Conservation (phyloP, 2,113 vertebrate genomes). For the Casuarius casuarius region DNA sequence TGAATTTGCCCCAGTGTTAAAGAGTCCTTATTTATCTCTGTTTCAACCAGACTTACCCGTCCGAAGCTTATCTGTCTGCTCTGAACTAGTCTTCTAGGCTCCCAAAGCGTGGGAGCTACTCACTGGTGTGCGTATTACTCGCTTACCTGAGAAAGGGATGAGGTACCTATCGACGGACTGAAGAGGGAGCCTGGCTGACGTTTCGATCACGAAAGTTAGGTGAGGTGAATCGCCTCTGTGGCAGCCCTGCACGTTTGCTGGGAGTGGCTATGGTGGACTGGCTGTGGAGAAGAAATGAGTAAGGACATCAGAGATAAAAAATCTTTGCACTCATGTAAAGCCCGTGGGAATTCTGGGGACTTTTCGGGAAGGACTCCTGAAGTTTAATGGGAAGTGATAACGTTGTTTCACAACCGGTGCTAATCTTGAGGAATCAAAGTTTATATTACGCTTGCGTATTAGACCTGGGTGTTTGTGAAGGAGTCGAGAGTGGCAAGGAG, state of each 20-base stretch:
- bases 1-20: background rate
- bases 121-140: too few relatives aligned
- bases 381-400: slow-evolving; percentile 40
- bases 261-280: background rate
- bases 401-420: slow-evolving; percentile 54
- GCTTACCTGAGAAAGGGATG: too few relatives aligned
- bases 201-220: background rate
- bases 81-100: too few relatives aligned
- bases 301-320: background rate
- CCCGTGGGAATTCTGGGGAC: slow-evolving; percentile 42
- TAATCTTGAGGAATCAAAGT: slow-evolving; percentile 58
- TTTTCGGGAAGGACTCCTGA: slow-evolving; percentile 54
- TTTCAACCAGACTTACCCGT: background rate
- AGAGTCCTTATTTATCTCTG: background rate
- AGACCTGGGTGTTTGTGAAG: slow-evolving; percentile 46
- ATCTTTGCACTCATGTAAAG: background rate
- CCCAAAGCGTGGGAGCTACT: too few relatives aligned
- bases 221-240: background rate
- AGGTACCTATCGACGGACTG: too few relatives aligned
- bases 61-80: background rate
- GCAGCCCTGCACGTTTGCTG: background rate
- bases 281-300: background rate
- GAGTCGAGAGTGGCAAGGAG: slow-evolving; percentile 33
- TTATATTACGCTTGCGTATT: slow-evolving; percentile 8
- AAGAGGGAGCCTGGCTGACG: background rate